Conservation (phyloP, 2,888 invertebrate species). For the Rhynchonema sp. region DNA sequence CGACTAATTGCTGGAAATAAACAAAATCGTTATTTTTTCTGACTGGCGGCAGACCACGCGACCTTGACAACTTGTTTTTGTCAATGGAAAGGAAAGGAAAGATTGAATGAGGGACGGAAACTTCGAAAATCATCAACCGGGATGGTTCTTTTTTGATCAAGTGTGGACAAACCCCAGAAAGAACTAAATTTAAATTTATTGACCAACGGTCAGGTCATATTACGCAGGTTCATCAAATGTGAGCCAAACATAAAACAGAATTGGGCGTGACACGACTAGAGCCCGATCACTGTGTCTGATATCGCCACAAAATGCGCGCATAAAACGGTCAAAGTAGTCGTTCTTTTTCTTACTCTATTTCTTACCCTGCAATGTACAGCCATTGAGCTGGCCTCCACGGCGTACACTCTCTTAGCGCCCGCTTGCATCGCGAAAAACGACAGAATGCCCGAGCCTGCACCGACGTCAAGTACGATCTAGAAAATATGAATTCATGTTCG, state of each 20-base stretch:
- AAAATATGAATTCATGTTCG: neutral
- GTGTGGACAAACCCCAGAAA: too few relatives aligned
- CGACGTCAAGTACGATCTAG: slow-evolving; percentile 80
- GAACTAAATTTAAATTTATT: too few relatives aligned
- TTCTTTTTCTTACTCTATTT: neutral
- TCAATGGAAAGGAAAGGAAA: too few relatives aligned
- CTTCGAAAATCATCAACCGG: too few relatives aligned
- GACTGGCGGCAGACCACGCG: neutral
- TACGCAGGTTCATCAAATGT: too few relatives aligned
- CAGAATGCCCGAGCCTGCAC: slow-evolving; percentile 91
- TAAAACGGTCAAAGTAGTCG: neutral
- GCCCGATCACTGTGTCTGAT: too few relatives aligned
- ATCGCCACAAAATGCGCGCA: neutral
- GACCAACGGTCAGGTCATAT: too few relatives aligned
- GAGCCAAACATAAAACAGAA: too few relatives aligned
- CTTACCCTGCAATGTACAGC: slow-evolving; percentile 68
- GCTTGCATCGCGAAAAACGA: slow-evolving; percentile 97
- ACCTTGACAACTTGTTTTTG: too few relatives aligned
- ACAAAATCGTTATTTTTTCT: neutral
- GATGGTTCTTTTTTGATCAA: too few relatives aligned
- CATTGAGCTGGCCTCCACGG: slow-evolving; percentile 98
- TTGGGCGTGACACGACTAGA: too few relatives aligned
- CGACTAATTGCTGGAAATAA: slow-evolving; percentile 49
- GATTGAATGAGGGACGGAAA: too few relatives aligned
- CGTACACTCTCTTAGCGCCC: slow-evolving; percentile 84